These are phyloP conservation scores for Eurypyga helias DNA, from an alignment of 2,113 vertebrate genomes.

Conservation along the genomic window DNA sequence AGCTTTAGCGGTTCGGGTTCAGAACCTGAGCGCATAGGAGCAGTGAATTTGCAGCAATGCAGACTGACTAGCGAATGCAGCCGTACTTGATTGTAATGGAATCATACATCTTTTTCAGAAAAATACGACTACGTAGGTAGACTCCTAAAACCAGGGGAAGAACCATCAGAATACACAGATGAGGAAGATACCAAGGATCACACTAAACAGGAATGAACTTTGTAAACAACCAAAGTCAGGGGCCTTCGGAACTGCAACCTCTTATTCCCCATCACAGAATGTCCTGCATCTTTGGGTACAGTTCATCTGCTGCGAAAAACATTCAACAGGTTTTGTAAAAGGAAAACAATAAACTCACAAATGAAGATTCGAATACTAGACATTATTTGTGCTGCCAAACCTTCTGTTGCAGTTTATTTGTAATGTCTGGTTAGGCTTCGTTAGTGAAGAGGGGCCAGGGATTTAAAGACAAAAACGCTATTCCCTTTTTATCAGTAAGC, in stretches of 20 bases:
- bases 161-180: slow-evolving; percentile 98
- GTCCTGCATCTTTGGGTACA: slow-evolving; percentile 76
- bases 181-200: slow-evolving; percentile 99
- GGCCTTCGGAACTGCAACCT: slow-evolving; percentile 88
- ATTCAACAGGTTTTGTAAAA: slow-evolving; percentile 79
- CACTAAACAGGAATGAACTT: slow-evolving; percentile 95
- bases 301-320: slow-evolving; percentile 77
- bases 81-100: slow-evolving; percentile 30
- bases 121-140: slow-evolving; percentile 99
- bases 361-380: slow-evolving; percentile 79
- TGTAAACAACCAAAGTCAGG: slow-evolving; percentile 91
- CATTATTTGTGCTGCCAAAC: slow-evolving; percentile 74
- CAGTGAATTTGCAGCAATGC: not conserved
- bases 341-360: slow-evolving; percentile 69
- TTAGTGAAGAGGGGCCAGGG: slow-evolving; percentile 72
- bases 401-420: slow-evolving; percentile 70
- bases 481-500: slow-evolving; percentile 65
- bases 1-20: not conserved
- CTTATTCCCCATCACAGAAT: slow-evolving; percentile 75
- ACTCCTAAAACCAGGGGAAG: slow-evolving; percentile 97
- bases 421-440: slow-evolving; percentile 76
- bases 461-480: slow-evolving; percentile 61
- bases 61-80: not conserved
- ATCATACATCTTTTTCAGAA: slow-evolving; percentile 82
- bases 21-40: not conserved